Base-by-base conservation (phyloP, 2,113 vertebrate species). In the Prionailurus bengalensis region DNA sequence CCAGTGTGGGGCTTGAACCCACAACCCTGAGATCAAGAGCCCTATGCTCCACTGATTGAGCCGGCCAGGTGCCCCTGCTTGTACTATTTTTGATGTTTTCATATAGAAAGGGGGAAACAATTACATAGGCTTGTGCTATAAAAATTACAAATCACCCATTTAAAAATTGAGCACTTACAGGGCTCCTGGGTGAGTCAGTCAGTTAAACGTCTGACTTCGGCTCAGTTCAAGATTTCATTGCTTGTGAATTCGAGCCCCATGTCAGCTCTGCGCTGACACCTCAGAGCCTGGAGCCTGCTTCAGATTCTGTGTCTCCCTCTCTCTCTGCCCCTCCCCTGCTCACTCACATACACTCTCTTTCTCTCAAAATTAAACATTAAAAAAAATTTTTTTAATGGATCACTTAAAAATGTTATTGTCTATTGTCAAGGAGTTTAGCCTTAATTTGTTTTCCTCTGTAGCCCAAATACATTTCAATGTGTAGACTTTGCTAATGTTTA, bases 401-500 rank as follows among this genome's bases (percentile, higher is more conserved):
- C 31, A 19, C 45, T 85, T 78, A 48, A 81, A 68, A 94, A 79
- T 79, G 29, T 73, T 42, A 14, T 45, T 86, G 19, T 81, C 39
- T 78, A 5, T 80, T 86, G 86, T 55, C 68, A 36, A 95, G 27
- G 36, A 61, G 23, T 17, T 65, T 65, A 84, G 42, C 31, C 29
- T 65, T 76, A 61, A 73, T 16, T 42, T 74, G 45, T 95, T 80
- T 33, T 27, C 53, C 85, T 86, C n/a, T 61, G 51, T 21, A 25
- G 42, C 31, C 17, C 81, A 61, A 85, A 61, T 79, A n/a, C 14
- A 42, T 80, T 91, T 96, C 70, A 51, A 14, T 66, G 29, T 58
- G 10, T 65, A 86, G 80, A 93, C 15, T 85, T 92, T 36, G 13
- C 79, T 79, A 84, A 29, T 33, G 79, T 91, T 87, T 97, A 80